phyloP scores from a whole-genome alignment of 1,140 invertebrate genomes.

The Acromyrmex charruanus region DNA sequence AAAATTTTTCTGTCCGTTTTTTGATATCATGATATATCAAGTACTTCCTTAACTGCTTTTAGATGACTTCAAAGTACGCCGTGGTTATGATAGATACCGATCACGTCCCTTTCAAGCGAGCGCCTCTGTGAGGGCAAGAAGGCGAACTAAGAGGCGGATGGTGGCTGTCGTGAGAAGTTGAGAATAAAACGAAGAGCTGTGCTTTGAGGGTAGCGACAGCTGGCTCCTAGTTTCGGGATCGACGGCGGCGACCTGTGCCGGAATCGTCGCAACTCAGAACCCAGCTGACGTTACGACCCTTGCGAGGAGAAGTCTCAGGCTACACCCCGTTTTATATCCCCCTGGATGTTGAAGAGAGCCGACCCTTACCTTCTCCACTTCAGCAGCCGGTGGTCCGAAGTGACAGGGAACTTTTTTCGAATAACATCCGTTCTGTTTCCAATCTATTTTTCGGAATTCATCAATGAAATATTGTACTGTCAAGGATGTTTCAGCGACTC shows the following conservation, averaged over 20 bases:
- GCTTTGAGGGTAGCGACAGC: constrained; percentile 73
- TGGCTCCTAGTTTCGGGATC: constrained; percentile 73
- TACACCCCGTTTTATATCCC: constrained; percentile 57
- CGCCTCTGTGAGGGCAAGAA: constrained; percentile 15
- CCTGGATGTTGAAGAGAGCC: background rate
- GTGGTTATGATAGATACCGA: constrained; percentile 51
- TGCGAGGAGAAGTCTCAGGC: constrained; percentile 48
- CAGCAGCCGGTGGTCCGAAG: constrained; percentile 71
- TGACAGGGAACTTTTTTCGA: constrained; percentile 67
- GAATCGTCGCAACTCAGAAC: constrained; percentile 71
- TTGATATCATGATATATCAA: background rate
- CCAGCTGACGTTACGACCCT: constrained; percentile 77
- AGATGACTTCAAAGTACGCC: background rate
- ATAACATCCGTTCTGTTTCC: constrained; percentile 62
- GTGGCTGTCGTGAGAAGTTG: constrained; percentile 56
- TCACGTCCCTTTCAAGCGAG: constrained; percentile 59
- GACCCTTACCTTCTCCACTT: constrained; percentile 55
- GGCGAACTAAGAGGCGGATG: constrained; percentile 41
- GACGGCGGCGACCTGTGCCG: constrained; percentile 46
- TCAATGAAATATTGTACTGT: background rate
- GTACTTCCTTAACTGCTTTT: background rate
- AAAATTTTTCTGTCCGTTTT: background rate
- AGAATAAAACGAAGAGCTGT: constrained; percentile 70
- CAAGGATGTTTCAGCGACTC: background rate
- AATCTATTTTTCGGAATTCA: constrained; percentile 46